Percentiles rank a stretch among this genome's conserved stretches.
These are phyloP conservation scores for Heliopora coerulea DNA, from an alignment of 92 coral and sea anemone species.

Conservation along the genomic window DNA sequence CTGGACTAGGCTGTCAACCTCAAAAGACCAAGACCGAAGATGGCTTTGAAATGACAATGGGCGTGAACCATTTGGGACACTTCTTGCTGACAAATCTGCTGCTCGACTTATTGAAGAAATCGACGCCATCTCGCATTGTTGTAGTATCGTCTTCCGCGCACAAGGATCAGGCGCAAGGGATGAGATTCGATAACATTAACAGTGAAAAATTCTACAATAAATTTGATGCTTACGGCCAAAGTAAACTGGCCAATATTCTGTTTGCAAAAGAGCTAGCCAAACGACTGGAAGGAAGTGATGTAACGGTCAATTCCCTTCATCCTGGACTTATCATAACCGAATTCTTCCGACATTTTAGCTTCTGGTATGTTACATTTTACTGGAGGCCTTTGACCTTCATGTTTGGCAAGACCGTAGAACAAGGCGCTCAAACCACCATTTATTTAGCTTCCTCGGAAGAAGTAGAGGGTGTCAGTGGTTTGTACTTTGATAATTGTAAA, in stretches of 20 bases:
- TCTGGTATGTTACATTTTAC: neutral
- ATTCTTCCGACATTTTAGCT: slow-evolving; percentile 42
- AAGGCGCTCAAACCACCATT: too few relatives aligned
- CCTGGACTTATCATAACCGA: slow-evolving; percentile 64
- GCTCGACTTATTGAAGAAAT: slow-evolving; percentile 57
- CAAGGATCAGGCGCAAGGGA: slow-evolving; percentile 6
- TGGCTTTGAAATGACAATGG: slow-evolving; percentile 81
- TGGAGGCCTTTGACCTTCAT: neutral
- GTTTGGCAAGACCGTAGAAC: slow-evolving; percentile 52
- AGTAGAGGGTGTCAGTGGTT: slow-evolving; percentile 75
- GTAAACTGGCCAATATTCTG: too few relatives aligned
- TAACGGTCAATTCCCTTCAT: too few relatives aligned
- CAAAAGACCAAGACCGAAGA: slow-evolving; percentile 60
- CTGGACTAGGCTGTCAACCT: slow-evolving; percentile 62
- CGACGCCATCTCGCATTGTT: slow-evolving; percentile 69
- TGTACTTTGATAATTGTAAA: slow-evolving; percentile 70
- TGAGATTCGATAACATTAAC: slow-evolving; percentile 53
- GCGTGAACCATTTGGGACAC: too few relatives aligned
- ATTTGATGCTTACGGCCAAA: too few relatives aligned
- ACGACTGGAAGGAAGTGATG: slow-evolving; percentile 63
- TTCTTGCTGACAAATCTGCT: too few relatives aligned
- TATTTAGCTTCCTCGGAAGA: slow-evolving; percentile 83
- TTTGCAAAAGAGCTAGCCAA: slow-evolving; percentile 65
- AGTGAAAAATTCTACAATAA: slow-evolving; percentile 53
- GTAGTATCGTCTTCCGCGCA: slow-evolving; percentile 65